phyloP scores from a whole-genome alignment of 2,113 vertebrate genomes.

The Conger conger region DNA sequence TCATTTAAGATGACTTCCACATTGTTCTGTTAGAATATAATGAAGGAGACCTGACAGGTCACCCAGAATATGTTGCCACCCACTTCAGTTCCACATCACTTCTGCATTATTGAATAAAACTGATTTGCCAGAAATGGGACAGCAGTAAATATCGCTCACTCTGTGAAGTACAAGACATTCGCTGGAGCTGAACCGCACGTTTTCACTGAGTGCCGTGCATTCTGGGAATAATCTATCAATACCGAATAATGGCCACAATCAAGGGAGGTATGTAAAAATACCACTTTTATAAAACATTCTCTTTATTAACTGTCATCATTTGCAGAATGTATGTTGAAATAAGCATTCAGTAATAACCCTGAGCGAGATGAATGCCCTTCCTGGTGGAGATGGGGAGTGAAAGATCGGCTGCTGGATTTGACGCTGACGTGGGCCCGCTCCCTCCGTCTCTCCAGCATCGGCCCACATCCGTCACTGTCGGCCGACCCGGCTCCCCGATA shows the following conservation, averaged over 20 bases:
- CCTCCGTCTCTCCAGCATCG: slow-evolving; percentile 78
- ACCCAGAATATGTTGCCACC: slow-evolving; percentile 39
- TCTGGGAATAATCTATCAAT: slow-evolving; percentile 75
- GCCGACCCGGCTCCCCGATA: slow-evolving; percentile 89
- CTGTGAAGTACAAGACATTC: slow-evolving; percentile 36
- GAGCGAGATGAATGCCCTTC: slow-evolving; percentile 90
- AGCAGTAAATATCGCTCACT: slow-evolving; percentile 31
- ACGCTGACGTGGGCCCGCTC: slow-evolving; percentile 88
- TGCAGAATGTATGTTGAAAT: slow-evolving; percentile 96
- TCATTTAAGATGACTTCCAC: slow-evolving; percentile 34
- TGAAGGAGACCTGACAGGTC: slow-evolving; percentile 49
- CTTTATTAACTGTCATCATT: slow-evolving; percentile 97
- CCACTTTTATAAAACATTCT: slow-evolving; percentile 80
- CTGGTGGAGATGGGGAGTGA: slow-evolving; percentile 82
- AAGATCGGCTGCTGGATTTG: slow-evolving; percentile 84
- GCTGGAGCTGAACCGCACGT: slow-evolving; percentile 57
- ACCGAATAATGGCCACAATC: slow-evolving; percentile 73
- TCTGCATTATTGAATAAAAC: slow-evolving; percentile 54
- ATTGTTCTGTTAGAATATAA: slow-evolving; percentile 34
- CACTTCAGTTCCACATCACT: slow-evolving; percentile 44
- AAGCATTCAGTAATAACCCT: slow-evolving; percentile 91
- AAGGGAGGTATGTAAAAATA: slow-evolving; percentile 86
- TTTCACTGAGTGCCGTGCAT: slow-evolving; percentile 52
- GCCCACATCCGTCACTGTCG: slow-evolving; percentile 95
- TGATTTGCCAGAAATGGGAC: slow-evolving; percentile 34